Conservation (phyloP, 2,797 vertebrate species). For the Synanceia verrucosa region DNA sequence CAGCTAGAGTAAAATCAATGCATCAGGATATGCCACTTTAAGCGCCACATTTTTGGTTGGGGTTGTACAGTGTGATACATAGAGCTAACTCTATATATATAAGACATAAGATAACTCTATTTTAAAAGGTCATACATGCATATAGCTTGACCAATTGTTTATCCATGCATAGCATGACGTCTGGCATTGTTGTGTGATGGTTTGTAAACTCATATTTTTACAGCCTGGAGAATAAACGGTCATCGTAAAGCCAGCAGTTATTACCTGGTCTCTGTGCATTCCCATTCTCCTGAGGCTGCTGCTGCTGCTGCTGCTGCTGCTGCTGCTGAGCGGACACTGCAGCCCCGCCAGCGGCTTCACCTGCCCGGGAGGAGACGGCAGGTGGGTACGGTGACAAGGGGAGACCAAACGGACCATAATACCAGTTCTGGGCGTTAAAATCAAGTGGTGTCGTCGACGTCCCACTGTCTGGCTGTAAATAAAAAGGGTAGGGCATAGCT, state of each 20-base stretch:
- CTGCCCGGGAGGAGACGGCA: conserved; percentile 24
- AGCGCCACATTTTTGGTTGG: not conserved
- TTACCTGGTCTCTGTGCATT: conserved; percentile 82
- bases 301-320: conserved; percentile 55
- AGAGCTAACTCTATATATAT: not conserved
- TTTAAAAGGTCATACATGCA: no score
- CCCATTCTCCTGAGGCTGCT: conserved; percentile 70
- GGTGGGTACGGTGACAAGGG: conserved; percentile 56
- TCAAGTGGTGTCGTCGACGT: conserved; percentile 57
- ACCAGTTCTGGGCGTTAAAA: conserved; percentile 66
- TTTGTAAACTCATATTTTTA: not conserved
- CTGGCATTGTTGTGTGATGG: not conserved
- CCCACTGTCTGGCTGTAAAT: conserved; percentile 52
- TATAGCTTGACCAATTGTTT: not conserved
- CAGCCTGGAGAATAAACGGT: no score
- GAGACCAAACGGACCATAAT: conserved; percentile 61
- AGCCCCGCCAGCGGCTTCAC: conserved; percentile 57
- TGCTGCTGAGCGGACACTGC: conserved; percentile 62
- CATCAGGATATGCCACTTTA: not conserved
- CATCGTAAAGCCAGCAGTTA: not conserved
- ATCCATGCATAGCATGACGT: no score
- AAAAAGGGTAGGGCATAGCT: conserved; percentile 67
- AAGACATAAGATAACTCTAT: not conserved
- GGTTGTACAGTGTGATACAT: not conserved
- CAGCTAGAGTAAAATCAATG: no score